Base-by-base conservation (phyloP, 2,888 invertebrate species). In the Tetheella fluctuosa region DNA sequence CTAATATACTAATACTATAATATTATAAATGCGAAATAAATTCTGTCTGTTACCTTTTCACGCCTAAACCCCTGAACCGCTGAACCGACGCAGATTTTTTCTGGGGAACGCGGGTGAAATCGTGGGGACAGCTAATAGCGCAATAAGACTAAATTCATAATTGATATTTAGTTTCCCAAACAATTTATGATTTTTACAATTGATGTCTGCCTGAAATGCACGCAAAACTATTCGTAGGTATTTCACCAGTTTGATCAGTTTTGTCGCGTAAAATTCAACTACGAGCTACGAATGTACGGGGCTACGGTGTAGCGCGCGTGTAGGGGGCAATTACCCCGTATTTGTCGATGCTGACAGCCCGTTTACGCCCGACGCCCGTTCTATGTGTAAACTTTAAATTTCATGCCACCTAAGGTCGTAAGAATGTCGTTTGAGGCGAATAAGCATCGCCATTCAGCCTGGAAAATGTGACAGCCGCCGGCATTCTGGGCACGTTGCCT, bases 321-420 rank as follows among this genome's bases (percentile, higher is more conserved):
- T 30, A 53, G 10, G 59, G 39, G 60, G 52, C 65, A 69, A 70
- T 70, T 68, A 67, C 64, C 59, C 58, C 28, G 61, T 68, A 64
- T 70, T 71, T 68, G 64, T 61, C 57, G 56, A 57, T 28, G 52
- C 60, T 65, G 62, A 63, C 60, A 57, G 69, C 58, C 59, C 59
- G 58, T 58, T 53, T 60, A 57, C 52, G 34, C 34, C 20, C 37
- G 34, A 55, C 55, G 37, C 55, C 55, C 55, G 37, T 55, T 55
- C 13, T 55, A n/a, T 55, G 34, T 34, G 30, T 54, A 55, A 34
- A 34, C 55, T 55, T 55, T 23, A 55, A 34, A 55, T 55, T 25
- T 23, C 23, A 20, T 55, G 34, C 20, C 37, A 20, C 34, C 13
- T 34, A 20, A 34, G 10, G 20, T 20, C 23, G 55, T 10, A 15